Conservation (phyloP, 2,113 vertebrate species). For the Neofelis nebulosa region DNA sequence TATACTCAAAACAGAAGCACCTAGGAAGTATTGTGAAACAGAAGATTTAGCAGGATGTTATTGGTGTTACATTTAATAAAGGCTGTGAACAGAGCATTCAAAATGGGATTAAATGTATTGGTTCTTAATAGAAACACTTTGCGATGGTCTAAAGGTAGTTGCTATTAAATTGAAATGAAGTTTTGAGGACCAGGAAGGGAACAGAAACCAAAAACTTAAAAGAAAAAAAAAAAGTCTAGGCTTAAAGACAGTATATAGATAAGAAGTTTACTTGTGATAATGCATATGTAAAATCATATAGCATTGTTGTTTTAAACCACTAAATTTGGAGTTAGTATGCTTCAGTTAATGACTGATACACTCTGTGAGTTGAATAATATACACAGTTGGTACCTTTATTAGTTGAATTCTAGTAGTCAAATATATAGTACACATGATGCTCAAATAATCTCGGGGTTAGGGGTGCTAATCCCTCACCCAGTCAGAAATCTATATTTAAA, state of each 20-base stretch:
- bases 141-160: neutral
- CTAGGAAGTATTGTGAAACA: neutral
- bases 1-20: neutral
- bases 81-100: neutral
- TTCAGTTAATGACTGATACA: neutral
- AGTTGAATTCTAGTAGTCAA: neutral
- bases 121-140: neutral
- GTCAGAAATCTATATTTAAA: neutral
- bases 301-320: neutral
- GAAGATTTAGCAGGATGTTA: neutral
- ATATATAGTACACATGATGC: neutral
- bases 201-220: neutral
- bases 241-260: neutral
- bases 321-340: neutral
- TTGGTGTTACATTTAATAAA: neutral
- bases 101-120: neutral
- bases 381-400: neutral
- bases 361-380: neutral
- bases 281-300: neutral
- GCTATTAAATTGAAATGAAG: neutral
- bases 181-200: neutral
- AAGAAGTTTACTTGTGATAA: neutral
- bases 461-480: neutral
- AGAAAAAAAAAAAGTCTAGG: neutral
- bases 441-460: neutral